phyloP scores from a whole-genome alignment of 2,797 vertebrate species.

The Meriones psammophilus region DNA sequence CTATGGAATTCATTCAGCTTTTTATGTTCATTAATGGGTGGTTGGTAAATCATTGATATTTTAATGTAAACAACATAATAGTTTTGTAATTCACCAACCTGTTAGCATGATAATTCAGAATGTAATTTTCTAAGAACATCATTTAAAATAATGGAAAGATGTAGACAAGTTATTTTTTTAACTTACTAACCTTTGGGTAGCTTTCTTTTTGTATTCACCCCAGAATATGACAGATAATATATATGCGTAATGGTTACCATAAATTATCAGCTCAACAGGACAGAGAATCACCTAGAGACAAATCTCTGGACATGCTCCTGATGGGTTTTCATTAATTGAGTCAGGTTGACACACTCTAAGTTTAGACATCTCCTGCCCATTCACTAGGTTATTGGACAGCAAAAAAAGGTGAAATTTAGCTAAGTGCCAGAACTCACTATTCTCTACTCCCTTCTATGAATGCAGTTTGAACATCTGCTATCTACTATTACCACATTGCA shows the following conservation, averaged over 20 bases:
- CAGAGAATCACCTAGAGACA: neutral
- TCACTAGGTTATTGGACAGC: neutral
- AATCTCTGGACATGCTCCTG: neutral
- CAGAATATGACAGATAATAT: neutral
- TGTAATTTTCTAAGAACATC: neutral
- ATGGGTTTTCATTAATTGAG: neutral
- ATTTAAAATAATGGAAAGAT: neutral
- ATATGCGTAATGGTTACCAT: neutral
- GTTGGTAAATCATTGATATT: neutral
- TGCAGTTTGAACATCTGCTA: neutral
- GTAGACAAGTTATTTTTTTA: neutral
- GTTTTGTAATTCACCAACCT: neutral
- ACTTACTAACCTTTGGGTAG: neutral
- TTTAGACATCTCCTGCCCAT: neutral
- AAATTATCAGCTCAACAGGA: neutral
- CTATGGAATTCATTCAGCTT: neutral
- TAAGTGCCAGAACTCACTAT: neutral
- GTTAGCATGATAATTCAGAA: neutral
- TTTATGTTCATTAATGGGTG: neutral
- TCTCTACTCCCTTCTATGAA: neutral
- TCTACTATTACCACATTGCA: neutral
- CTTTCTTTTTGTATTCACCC: neutral
- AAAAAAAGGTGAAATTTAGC: neutral
- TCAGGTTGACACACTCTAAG: neutral
- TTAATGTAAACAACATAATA: neutral